Percentiles rank a stretch among this genome's conserved stretches.
Conservation (phyloP, 2,797 vertebrate species). For the Sylvia borin region DNA sequence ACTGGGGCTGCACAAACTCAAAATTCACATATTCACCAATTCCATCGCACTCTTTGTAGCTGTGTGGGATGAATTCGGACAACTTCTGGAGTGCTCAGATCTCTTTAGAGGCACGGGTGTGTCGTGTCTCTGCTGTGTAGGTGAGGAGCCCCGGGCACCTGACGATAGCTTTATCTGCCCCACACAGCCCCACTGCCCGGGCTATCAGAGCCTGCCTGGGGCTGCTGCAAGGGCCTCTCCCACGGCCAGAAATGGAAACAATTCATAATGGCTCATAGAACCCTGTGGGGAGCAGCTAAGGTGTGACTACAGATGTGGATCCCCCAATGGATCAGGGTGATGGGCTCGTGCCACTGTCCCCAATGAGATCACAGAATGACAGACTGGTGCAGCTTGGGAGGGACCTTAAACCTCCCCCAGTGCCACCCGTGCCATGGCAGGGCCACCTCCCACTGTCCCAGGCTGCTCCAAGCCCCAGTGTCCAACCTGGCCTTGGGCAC, state of each 20-base stretch:
- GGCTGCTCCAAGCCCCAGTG: neutral
- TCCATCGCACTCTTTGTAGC: neutral
- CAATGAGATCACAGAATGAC: neutral
- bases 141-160: neutral
- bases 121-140: accelerated
- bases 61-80: neutral
- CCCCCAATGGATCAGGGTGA: accelerated
- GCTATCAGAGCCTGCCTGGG: neutral
- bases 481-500: neutral
- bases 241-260: neutral
- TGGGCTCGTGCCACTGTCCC: neutral
- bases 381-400: neutral
- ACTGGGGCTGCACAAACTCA: neutral
- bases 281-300: neutral
- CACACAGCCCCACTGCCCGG: accelerated
- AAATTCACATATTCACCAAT: neutral
- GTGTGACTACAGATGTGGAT: accelerated
- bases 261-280: neutral
- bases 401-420: accelerated
- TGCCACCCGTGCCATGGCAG: neutral
- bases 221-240: neutral
- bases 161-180: neutral
- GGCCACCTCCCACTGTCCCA: neutral
- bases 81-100: neutral
- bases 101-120: accelerated